These are phyloP conservation scores for Centropristis striata DNA, from an alignment of 2,113 vertebrate species.

Conservation along the genomic window DNA sequence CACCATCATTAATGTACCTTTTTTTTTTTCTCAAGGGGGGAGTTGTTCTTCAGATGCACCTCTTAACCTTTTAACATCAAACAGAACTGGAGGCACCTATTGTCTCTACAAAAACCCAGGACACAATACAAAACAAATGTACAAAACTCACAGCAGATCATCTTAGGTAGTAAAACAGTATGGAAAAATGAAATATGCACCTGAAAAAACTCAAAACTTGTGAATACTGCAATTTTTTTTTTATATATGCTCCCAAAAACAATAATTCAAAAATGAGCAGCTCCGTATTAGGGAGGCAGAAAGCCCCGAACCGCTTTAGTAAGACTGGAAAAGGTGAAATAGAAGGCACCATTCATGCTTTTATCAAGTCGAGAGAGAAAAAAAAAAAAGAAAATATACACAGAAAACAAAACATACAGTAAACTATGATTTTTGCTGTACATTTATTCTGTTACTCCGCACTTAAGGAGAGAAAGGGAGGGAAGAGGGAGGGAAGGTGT, in stretches of 20 bases:
- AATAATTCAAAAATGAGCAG: slow-evolving; percentile 83
- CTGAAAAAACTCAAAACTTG: slow-evolving; percentile 83
- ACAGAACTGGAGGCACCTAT: slow-evolving; percentile 76
- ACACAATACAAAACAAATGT: slow-evolving; percentile 79
- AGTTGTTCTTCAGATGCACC: slow-evolving; percentile 55
- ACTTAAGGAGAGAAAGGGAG: slow-evolving; percentile 58
- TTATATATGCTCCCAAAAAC: slow-evolving; percentile 76
- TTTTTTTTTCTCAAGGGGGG: not conserved
- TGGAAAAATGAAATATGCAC: slow-evolving; percentile 80
- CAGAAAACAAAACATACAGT: slow-evolving; percentile 86
- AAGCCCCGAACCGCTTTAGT: slow-evolving; percentile 89
- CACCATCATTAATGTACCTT: slow-evolving; percentile 73
- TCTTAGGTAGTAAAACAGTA: slow-evolving; percentile 81
- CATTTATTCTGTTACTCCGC: slow-evolving; percentile 85
- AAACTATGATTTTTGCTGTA: slow-evolving; percentile 92
- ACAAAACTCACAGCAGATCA: slow-evolving; percentile 81
- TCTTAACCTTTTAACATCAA: slow-evolving; percentile 59
- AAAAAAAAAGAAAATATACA: slow-evolving; percentile 66
- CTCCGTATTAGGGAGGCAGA: slow-evolving; percentile 85
- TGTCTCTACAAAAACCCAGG: slow-evolving; percentile 74
- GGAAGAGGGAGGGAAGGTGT: slow-evolving; percentile 57
- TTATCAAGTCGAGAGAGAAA: slow-evolving; percentile 77
- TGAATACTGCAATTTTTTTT: slow-evolving; percentile 89
- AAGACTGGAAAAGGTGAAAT: slow-evolving; percentile 94
- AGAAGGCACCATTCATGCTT: slow-evolving; percentile 98